Base-by-base conservation (phyloP, 2,797 vertebrate species). In the Falco naumanni region DNA sequence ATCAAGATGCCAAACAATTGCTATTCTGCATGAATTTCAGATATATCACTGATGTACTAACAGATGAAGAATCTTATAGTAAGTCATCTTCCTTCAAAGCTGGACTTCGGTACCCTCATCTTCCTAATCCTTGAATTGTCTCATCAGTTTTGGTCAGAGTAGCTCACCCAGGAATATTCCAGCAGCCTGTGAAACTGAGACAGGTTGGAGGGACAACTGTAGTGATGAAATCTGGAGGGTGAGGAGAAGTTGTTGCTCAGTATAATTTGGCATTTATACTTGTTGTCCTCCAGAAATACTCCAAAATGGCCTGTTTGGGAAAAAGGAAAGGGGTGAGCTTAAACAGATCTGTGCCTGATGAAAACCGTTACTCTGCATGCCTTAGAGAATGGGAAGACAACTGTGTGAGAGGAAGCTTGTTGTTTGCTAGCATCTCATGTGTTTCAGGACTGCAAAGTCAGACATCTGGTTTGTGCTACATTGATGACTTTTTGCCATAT, bases 21-120 rank as follows among this genome's bases (percentile, higher is more conserved):
- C 84, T 98, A n/a, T 98, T 98, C 45, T 99, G 98, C 97, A 98
- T 98, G 34, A 98, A 99, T 97, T 99, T 99, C 96, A 98, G 98
- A 96, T 99, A 98, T 63, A 98, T 99, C 98, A 98, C 97, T 2
- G 98, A 98, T 41, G 98, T 96, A 26, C 96, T 99, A 12, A 98
- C 98, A 11, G 98, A 99, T 92, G 93, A 98, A 77, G 98, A 98
- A 89, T 98, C 98, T 94, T 96, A 98, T 11, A 98, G 98, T 98
- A 96, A 98, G 97, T 89, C 21, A 14, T 11, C 45, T 60, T 47
- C 74, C 33, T 74, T 94, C 59, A 78, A 57, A 82, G 34, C 9
- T 37, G 31, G 69, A 54, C 34, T 87, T 84, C 76, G 13, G 29
- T 81, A 51, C 41, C 16, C 19, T 77, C 9, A 28, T 61, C 37